These are phyloP conservation scores for Pantherophis guttatus DNA, from an alignment of 2,113 vertebrate genomes.

Conservation along the genomic window DNA sequence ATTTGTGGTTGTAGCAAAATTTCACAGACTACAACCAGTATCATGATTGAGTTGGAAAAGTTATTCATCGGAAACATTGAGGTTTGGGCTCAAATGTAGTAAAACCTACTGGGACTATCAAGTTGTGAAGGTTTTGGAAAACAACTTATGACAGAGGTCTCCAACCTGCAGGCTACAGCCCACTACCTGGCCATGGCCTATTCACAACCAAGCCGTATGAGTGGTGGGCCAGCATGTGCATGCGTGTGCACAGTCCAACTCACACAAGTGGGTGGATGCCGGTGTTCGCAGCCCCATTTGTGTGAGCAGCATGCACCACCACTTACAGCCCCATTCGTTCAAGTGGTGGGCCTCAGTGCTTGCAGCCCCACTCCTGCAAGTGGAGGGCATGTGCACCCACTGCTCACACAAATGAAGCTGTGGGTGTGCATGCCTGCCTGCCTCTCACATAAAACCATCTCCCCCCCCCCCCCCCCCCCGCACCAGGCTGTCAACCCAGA, in stretches of 20 bases:
- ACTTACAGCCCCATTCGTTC: too few species aligned
- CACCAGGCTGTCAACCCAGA: neutral
- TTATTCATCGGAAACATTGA: neutral
- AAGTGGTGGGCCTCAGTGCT: too few species aligned
- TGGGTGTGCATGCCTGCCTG: neutral
- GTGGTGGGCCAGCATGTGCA: neutral
- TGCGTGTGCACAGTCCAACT: neutral
- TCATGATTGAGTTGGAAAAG: neutral
- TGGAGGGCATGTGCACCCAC: neutral
- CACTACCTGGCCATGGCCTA: neutral
- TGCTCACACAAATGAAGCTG: neutral
- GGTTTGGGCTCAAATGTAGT: neutral
- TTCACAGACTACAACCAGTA: neutral
- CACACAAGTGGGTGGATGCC: neutral
- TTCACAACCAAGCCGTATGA: neutral
- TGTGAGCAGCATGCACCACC: too few species aligned
- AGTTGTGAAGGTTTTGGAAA: neutral
- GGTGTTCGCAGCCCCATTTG: too few species aligned
- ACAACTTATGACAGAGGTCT: too few species aligned
- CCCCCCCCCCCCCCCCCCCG: fast-evolving
- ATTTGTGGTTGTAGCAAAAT: neutral
- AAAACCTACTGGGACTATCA: neutral
- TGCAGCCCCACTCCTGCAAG: too few species aligned
- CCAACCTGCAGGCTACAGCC: too few species aligned
- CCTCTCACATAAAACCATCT: neutral